These are phyloP conservation scores for Xenus cinereus DNA, from an alignment of 2,113 vertebrate genomes.

Conservation along the genomic window DNA sequence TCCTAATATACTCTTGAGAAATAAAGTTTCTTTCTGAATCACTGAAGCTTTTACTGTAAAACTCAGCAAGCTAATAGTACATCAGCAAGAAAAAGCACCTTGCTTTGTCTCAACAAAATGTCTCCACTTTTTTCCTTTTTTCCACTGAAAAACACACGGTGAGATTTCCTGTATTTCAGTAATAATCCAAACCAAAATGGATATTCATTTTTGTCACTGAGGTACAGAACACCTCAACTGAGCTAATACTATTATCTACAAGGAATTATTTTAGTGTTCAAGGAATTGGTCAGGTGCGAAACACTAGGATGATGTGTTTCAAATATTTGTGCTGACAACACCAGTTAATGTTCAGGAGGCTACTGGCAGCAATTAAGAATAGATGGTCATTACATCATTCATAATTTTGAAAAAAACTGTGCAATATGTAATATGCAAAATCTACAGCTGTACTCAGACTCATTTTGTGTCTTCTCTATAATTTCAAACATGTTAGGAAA, in stretches of 20 bases:
- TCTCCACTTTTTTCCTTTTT: neutral
- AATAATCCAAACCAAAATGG: neutral
- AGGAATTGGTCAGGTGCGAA: neutral
- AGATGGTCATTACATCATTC: neutral
- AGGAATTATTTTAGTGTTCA: neutral
- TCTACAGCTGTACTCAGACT: neutral
- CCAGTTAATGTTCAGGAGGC: neutral
- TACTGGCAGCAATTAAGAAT: neutral
- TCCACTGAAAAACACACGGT: neutral
- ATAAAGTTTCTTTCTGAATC: neutral
- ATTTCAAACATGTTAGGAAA: neutral
- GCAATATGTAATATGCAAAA: neutral
- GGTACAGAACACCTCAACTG: neutral
- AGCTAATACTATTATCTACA: neutral
- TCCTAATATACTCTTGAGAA: neutral
- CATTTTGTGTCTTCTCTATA: neutral
- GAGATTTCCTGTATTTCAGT: neutral
- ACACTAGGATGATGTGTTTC: neutral
- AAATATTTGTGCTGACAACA: neutral
- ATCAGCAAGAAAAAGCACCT: neutral
- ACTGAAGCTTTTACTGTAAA: neutral
- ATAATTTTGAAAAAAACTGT: neutral
- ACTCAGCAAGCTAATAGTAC: neutral
- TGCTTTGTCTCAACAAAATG: neutral
- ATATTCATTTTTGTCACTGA: neutral